These are phyloP conservation scores for Chloropsis cyanopogon DNA, from an alignment of 2,113 vertebrate genomes.

Conservation along the genomic window DNA sequence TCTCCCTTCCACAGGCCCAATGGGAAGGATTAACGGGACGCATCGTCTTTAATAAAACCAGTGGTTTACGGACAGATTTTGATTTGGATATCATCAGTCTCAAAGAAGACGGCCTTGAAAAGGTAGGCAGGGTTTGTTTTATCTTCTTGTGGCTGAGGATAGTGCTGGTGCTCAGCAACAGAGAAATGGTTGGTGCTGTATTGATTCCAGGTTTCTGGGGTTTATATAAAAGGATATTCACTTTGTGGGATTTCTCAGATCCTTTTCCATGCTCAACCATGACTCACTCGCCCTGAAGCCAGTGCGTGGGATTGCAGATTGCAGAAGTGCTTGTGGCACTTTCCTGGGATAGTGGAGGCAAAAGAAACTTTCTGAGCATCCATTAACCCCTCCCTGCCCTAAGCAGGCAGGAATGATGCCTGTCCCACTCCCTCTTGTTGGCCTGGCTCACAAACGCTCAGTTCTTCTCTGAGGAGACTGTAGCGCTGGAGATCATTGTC, in stretches of 20 bases:
- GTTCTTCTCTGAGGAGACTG: background rate
- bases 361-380: background rate
- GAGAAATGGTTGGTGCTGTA: background rate
- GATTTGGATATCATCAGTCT: conserved; percentile 96
- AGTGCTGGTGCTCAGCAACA: background rate
- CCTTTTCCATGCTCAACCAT: background rate
- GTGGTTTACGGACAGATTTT: conserved; percentile 93
- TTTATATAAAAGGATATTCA: background rate
- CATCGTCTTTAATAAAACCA: conserved; percentile 94
- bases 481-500: background rate
- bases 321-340: background rate
- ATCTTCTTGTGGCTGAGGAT: background rate
- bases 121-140: conserved; percentile 74
- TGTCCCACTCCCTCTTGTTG: background rate
- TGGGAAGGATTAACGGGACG: conserved; percentile 98
- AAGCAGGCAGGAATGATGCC: background rate
- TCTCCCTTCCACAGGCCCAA: conserved; percentile 83
- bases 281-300: background rate
- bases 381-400: background rate
- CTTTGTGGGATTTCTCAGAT: conserved; percentile 34
- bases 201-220: background rate
- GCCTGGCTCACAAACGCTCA: background rate
- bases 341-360: background rate
- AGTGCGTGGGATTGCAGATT: background rate
- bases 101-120: conserved; percentile 95